phyloP scores from a whole-genome alignment of 2,113 vertebrate species.

The Polypterus senegalus region DNA sequence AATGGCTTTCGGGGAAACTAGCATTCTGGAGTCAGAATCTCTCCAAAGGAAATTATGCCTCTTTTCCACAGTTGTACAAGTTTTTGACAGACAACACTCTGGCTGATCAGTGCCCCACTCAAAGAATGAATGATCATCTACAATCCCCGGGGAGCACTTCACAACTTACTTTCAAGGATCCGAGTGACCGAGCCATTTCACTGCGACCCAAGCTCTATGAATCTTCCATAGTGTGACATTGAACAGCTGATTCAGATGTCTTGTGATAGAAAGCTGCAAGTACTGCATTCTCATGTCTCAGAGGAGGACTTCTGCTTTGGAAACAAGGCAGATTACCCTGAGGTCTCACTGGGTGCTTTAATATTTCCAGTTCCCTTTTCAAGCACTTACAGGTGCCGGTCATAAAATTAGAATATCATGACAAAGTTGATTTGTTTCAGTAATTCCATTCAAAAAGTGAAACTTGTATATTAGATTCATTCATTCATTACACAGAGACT shows the following conservation, averaged over 20 bases:
- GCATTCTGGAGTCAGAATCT: no score
- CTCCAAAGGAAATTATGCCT: no score
- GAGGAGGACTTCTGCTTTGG: conserved; percentile 6
- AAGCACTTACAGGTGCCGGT: no score
- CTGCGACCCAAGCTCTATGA: neutral
- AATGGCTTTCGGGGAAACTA: neutral
- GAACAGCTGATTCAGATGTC: conserved; percentile 1
- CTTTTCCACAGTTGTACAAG: no score
- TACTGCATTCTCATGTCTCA: conserved; percentile 3
- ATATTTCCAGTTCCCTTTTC: conserved; percentile 8
- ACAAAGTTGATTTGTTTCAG: no score
- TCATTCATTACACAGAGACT: no score
- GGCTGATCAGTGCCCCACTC: neutral
- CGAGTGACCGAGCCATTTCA: neutral
- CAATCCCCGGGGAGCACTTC: neutral
- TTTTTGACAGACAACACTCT: no score
- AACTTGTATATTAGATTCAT: no score
- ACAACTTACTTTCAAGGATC: neutral
- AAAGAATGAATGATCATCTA: neutral
- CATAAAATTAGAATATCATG: no score
- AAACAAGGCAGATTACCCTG: conserved; percentile 5
- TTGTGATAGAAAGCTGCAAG: neutral
- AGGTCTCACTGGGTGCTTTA: conserved; percentile 9
- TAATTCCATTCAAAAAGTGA: no score
- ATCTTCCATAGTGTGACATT: neutral